Conservation (phyloP, 1,140 invertebrate genomes). For the Hirudo medicinalis region DNA sequence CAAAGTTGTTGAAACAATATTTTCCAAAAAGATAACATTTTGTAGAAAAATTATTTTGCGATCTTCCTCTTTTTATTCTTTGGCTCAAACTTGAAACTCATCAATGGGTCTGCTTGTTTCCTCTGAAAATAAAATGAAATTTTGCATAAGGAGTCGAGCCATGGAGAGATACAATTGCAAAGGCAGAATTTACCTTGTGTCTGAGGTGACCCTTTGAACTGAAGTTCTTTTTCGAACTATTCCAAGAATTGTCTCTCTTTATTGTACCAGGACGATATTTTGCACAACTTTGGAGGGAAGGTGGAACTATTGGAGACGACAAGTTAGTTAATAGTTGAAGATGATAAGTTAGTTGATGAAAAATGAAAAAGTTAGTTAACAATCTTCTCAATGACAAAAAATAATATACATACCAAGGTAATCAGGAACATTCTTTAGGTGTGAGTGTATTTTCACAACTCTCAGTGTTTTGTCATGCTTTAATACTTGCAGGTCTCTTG, state of each 20-base stretch:
- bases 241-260: no score
- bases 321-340: no score
- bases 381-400: background rate
- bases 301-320: background rate
- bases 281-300: conserved; percentile 1
- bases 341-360: no score
- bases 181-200: no score
- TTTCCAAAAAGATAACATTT: background rate
- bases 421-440: conserved; percentile 81
- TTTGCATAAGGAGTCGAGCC: no score
- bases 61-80: conserved; percentile 25
- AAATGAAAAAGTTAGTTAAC: no score
- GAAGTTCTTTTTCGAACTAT: no score
- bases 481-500: conserved; percentile 70
- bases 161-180: no score
- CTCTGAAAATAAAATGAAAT: conserved; percentile 30
- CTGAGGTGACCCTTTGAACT: background rate
- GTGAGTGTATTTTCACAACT: conserved; percentile 65
- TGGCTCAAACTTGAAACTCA: conserved; percentile 38
- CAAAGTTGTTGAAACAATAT: background rate
- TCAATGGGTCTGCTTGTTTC: conserved; percentile 37
- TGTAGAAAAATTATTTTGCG: background rate
- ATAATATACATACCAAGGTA: conserved; percentile 54
- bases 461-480: conserved; percentile 81
- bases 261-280: background rate